phyloP scores from a whole-genome alignment of 1,140 invertebrate genomes.

The Tetraneura akinire region DNA sequence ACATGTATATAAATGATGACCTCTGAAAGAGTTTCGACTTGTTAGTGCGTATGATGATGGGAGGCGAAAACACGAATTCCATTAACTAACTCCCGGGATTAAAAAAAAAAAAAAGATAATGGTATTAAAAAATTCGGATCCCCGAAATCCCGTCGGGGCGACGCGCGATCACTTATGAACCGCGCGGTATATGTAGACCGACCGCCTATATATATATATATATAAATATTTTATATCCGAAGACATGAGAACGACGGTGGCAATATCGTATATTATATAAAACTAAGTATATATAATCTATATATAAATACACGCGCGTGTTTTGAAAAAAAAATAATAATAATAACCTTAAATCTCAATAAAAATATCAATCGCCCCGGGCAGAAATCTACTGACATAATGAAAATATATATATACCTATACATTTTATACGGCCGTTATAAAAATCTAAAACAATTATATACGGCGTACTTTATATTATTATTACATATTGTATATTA shows the following conservation, averaged over 20 bases:
- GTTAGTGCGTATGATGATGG: not conserved
- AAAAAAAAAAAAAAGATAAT: slow-evolving; percentile 18
- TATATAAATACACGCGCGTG: too few relatives aligned
- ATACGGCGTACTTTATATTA: too few relatives aligned
- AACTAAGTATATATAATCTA: too few relatives aligned
- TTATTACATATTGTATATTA: too few relatives aligned
- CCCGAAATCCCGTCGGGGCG: slow-evolving; percentile 28
- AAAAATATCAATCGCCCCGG: too few relatives aligned
- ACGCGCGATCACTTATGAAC: not conserved
- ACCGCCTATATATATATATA: not conserved
- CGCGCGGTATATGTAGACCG: not conserved
- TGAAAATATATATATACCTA: too few relatives aligned
- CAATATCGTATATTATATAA: too few relatives aligned
- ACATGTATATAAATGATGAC: not conserved
- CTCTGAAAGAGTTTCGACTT: not conserved
- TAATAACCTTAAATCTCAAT: not conserved
- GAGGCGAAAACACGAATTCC: slow-evolving; percentile 45
- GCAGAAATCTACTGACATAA: not conserved
- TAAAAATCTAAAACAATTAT: too few relatives aligned
- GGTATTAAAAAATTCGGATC: not conserved
- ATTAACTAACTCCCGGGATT: slow-evolving; percentile 24
- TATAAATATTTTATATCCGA: too few relatives aligned
- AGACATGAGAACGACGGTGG: too few relatives aligned
- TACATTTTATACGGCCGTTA: not conserved
- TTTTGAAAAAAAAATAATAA: slow-evolving; percentile 1